Conservation (phyloP, 2,797 vertebrate species). For the Enoplosus armatus region DNA sequence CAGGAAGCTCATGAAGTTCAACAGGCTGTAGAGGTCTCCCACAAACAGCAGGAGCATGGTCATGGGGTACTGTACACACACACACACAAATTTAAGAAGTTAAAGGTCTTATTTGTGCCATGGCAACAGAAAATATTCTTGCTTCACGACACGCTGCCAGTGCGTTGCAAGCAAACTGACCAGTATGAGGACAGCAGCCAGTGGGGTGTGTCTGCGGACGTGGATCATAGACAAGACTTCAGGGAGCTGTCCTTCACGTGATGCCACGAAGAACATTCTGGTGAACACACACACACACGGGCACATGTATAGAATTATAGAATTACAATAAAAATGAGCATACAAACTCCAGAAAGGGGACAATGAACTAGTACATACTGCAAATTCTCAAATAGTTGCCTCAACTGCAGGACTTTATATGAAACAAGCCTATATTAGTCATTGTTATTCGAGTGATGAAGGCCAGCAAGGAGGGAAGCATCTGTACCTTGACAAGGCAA, state of each 20-base stretch:
- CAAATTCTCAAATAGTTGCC: not conserved
- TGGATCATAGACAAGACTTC: constrained; percentile 98
- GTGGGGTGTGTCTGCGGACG: constrained; percentile 93
- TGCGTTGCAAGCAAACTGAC: constrained; percentile 82
- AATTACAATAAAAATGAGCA: not conserved
- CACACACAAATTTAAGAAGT: constrained; percentile 3
- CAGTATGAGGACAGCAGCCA: constrained; percentile 95
- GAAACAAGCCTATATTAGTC: not conserved
- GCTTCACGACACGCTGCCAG: not conserved
- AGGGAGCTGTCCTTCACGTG: constrained; percentile 97
- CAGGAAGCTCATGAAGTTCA: constrained; percentile 98
- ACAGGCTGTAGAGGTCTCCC: constrained; percentile 94
- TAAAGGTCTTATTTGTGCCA: not conserved
- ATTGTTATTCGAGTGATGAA: too few species aligned
- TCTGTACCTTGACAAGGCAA: constrained; percentile 92
- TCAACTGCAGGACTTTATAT: not conserved
- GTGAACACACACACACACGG: constrained; percentile 41
- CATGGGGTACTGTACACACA: constrained; percentile 89
- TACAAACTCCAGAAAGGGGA: not conserved
- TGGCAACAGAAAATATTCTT: not conserved
- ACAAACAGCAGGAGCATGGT: constrained; percentile 94
- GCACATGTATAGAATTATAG: not conserved
- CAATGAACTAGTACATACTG: not conserved
- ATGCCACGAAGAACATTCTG: constrained; percentile 96
- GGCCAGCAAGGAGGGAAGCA: too few species aligned